phyloP scores from a whole-genome alignment of 2,797 vertebrate genomes.

The Periparus ater region DNA sequence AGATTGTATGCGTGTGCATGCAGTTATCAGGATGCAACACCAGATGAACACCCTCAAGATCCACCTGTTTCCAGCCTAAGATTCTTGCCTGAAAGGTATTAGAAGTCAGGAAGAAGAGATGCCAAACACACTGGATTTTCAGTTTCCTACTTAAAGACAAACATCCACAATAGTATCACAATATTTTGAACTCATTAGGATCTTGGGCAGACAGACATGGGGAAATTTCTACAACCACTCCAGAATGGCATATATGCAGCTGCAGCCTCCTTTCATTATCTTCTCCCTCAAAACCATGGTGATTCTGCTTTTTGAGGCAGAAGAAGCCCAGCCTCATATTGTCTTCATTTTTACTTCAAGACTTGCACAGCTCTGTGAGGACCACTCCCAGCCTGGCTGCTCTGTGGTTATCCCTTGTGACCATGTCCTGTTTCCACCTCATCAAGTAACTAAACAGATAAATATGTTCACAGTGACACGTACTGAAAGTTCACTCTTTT shows the following conservation, averaged over 20 bases:
- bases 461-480: not conserved
- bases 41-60: not conserved
- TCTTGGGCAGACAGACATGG: not conserved
- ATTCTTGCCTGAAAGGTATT: not conserved
- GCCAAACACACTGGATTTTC: not conserved
- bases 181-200: not conserved
- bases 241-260: not conserved
- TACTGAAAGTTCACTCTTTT: not conserved
- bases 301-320: not conserved
- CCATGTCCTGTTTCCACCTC: not conserved
- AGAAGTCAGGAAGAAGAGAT: not conserved
- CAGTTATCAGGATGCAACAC: not conserved
- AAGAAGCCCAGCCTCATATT: not conserved
- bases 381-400: not conserved
- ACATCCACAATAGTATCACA: not conserved
- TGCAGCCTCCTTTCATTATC: not conserved
- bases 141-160: not conserved
- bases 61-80: not conserved
- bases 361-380: not conserved
- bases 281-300: fast-evolving
- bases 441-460: not conserved
- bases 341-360: not conserved
- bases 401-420: not conserved
- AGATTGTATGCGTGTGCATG: not conserved
- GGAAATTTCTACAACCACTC: not conserved